These are phyloP conservation scores for Proterorhinus semilunaris DNA, from an alignment of 2,113 vertebrate species.

Conservation along the genomic window DNA sequence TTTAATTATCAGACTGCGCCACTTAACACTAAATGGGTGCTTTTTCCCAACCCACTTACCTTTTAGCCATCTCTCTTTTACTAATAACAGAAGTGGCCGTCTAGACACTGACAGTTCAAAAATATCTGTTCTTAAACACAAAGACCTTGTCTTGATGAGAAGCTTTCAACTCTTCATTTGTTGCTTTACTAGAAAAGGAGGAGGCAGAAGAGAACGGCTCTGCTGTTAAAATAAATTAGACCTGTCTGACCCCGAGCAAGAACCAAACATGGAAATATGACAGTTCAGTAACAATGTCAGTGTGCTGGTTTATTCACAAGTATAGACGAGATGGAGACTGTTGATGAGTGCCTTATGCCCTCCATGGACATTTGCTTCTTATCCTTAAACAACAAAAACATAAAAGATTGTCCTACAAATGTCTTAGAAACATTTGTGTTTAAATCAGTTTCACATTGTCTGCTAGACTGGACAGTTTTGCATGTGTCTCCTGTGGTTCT, in stretches of 20 bases:
- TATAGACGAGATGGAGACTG: no score
- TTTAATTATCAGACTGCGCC: neutral
- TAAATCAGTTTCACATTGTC: neutral
- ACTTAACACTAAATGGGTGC: neutral
- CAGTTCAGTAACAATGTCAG: neutral
- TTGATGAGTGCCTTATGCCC: neutral
- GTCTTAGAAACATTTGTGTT: neutral
- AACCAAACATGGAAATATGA: neutral
- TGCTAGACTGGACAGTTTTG: neutral
- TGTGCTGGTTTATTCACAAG: neutral
- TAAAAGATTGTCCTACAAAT: neutral
- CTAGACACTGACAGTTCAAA: conserved; percentile 2
- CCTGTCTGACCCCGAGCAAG: neutral
- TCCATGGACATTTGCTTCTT: neutral
- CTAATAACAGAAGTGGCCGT: conserved; percentile 17
- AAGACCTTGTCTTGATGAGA: conserved; percentile 20
- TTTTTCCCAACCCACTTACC: neutral
- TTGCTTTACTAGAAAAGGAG: conserved; percentile 8
- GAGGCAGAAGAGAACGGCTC: neutral
- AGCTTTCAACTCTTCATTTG: conserved; percentile 21
- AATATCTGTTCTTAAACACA: conserved; percentile 12
- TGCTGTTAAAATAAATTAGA: conserved; percentile 6
- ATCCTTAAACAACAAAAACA: neutral
- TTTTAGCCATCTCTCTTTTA: neutral
- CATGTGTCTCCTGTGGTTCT: neutral